These are phyloP conservation scores for Agriopis aurantiaria DNA, from an alignment of 2,888 invertebrate species.

Conservation along the genomic window DNA sequence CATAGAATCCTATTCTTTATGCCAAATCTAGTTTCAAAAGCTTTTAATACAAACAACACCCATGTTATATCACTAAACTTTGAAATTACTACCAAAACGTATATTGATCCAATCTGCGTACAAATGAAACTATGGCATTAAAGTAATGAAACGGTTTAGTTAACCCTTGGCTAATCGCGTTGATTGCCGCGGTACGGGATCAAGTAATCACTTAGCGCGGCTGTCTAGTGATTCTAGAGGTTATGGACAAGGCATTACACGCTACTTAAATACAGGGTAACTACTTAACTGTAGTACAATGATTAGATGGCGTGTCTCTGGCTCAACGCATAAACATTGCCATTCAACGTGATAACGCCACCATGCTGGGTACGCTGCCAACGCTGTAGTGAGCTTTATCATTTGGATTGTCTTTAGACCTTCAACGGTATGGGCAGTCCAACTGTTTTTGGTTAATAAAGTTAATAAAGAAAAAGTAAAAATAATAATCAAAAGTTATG, in stretches of 20 bases:
- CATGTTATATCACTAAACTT: not conserved
- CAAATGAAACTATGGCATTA: constrained; percentile 47
- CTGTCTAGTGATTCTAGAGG: constrained; percentile 55
- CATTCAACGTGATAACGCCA: too few species aligned
- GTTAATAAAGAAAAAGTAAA: too few species aligned
- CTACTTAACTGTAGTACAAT: constrained; percentile 14
- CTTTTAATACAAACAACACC: not conserved
- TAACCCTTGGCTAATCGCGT: constrained; percentile 78
- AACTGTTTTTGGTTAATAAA: too few species aligned
- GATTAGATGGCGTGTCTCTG: not conserved
- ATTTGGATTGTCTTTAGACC: too few species aligned
- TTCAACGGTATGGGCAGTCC: too few species aligned
- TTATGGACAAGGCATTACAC: constrained; percentile 49
- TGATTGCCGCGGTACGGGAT: constrained; percentile 74
- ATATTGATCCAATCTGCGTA: constrained; percentile 18
- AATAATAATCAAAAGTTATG: too few species aligned
- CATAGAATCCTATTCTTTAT: too few species aligned
- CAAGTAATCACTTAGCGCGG: constrained; percentile 79
- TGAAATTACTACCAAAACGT: not conserved
- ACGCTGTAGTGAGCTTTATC: too few species aligned
- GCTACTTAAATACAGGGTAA: constrained; percentile 47
- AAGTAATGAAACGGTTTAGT: constrained; percentile 67
- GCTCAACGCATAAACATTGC: too few species aligned
- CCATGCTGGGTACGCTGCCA: too few species aligned
- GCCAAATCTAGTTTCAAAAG: too few species aligned